Conservation (phyloP, 2,888 invertebrate species). For the Himalopsyche kuldschensis region DNA sequence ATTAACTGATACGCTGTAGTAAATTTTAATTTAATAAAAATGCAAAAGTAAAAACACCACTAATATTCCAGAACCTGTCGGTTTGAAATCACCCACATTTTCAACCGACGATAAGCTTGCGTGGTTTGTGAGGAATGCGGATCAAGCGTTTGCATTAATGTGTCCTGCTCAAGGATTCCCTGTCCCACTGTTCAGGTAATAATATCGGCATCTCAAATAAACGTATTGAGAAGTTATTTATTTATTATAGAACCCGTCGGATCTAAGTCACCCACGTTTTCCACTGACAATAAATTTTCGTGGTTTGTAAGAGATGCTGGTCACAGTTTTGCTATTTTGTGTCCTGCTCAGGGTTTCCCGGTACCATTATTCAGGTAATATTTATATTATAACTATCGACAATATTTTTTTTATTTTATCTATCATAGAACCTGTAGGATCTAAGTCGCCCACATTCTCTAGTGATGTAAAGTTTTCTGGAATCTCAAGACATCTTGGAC, state of each 20-base stretch:
- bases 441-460: constrained; percentile 63
- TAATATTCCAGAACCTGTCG: constrained; percentile 50
- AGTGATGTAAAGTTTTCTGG: constrained; percentile 64
- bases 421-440: constrained; percentile 62
- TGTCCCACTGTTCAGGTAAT: constrained; percentile 71
- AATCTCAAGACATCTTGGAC: constrained; percentile 58
- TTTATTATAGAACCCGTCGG: constrained; percentile 49
- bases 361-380: constrained; percentile 66
- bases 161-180: constrained; percentile 77
- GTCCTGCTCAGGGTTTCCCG: constrained; percentile 66
- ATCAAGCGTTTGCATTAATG: constrained; percentile 59
- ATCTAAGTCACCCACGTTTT: constrained; percentile 49
- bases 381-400: constrained; percentile 35
- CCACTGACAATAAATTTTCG: constrained; percentile 46
- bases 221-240: neutral
- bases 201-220: constrained; percentile 48
- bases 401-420: constrained; percentile 48
- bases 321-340: constrained; percentile 48
- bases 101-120: constrained; percentile 62
- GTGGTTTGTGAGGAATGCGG: constrained; percentile 58
- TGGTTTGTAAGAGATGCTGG: constrained; percentile 43
- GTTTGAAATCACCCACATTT: constrained; percentile 63
- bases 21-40: neutral
- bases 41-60: constrained; percentile 44
- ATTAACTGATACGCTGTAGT: neutral